Base-by-base conservation (phyloP, 2,888 invertebrate genomes). In the Microchrysa polita region DNA sequence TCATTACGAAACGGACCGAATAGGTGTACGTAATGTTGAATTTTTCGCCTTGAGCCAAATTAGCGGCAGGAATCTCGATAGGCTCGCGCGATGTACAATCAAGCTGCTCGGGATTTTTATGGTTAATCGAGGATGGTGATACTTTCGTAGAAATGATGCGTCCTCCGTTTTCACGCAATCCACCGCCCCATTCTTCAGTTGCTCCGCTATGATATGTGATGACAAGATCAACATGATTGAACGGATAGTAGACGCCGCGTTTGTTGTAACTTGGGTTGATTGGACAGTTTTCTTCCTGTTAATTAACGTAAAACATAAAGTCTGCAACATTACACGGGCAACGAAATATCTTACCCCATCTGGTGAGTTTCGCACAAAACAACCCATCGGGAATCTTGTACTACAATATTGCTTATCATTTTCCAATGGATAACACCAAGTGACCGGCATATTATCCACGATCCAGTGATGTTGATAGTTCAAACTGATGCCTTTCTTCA, bases 391-490 rank as follows among this genome's bases (percentile, higher is more conserved):
- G 84, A 99, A 99, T 10, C 98, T 98, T 55, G 95, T 95, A 77
- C 93, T 94, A 83, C 99, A 99, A 82, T 93, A 95, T 76, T 90
- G 91, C 78, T 90, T 89, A 77, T 91, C 90, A 79, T 90, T 91
- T 76, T 93, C 91, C 73, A 90, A 81, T 59, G 85, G 86, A 83
- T 96, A 97, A 84, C 99, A 99, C 93, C 96, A 98, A 0, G 98
- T 98, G 1, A 99, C 94, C 0, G 99, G 99, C 98, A 99, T 98
- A 83, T 99, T 99, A 86, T 99, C 99, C 76, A 95, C 89, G 80
- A 96, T 95, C 98, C 98, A 99, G 84, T 99, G 98, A 85, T 99
- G 98, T 80, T 98, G 96, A 84, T 99, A 99, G 84, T 98, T 98
- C 72, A 97, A 87, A 75, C 92, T 92, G 88, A 97, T 96, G 75